Evolutionary conservation across 2,113 vertebrate species (phyloP).

Genomic region (Semnornis frantzii): DNA sequence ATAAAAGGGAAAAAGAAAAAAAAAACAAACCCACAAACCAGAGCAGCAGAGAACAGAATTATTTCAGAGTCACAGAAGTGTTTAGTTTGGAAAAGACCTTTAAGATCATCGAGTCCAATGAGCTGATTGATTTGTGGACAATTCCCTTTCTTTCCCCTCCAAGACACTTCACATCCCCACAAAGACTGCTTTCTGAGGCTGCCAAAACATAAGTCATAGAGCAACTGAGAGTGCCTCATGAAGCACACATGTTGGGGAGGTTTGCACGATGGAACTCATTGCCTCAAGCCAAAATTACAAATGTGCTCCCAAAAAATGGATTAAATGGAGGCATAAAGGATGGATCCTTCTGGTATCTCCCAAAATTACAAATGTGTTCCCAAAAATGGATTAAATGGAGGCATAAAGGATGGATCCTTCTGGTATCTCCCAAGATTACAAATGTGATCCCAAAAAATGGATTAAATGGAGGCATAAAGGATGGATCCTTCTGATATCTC

Average conservation of each 20-base stretch:
- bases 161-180: slow-evolving; percentile 1
- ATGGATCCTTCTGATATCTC: too few species aligned
- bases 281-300: background rate
- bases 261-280: background rate
- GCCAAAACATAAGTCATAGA: slow-evolving; percentile 24
- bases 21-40: too few species aligned
- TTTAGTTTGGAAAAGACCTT: background rate
- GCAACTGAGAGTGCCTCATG: background rate
- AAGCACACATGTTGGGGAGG: slow-evolving; percentile 1
- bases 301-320: background rate
- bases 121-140: background rate
- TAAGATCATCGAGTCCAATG: background rate
- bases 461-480: too few species aligned
- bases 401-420: too few species aligned
- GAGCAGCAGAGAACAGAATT: background rate
- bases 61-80: background rate
- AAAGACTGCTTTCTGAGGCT: background rate
- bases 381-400: too few species aligned
- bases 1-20: background rate
- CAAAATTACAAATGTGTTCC: background rate
- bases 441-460: too few species aligned
- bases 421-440: too few species aligned
- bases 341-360: too few species aligned
- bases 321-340: background rate
- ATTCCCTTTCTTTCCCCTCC: background rate